These are phyloP conservation scores for Lonchura striata DNA, from an alignment of 2,113 vertebrate species.

Conservation along the genomic window DNA sequence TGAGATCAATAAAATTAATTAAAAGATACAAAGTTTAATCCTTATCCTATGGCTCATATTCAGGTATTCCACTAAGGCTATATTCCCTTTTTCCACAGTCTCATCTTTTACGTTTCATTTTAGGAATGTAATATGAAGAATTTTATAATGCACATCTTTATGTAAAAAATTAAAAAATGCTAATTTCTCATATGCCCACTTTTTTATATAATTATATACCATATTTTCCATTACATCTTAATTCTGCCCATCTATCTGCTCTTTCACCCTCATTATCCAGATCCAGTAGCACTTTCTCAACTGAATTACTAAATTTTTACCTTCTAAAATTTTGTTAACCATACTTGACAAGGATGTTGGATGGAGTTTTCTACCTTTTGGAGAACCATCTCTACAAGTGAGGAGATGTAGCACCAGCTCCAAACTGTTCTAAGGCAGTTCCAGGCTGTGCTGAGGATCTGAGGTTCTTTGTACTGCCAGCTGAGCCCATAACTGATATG, in stretches of 20 bases:
- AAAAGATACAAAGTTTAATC: background rate
- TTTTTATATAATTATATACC: background rate
- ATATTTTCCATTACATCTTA: background rate
- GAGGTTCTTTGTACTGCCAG: background rate
- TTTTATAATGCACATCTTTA: background rate
- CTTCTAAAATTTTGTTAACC: background rate
- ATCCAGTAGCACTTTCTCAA: background rate
- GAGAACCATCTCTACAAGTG: background rate
- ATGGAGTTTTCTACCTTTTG: background rate
- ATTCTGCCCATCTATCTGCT: background rate
- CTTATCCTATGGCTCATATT: background rate
- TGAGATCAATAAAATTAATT: background rate
- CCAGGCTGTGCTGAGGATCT: background rate
- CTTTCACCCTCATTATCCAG: background rate
- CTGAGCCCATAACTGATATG: too few species aligned
- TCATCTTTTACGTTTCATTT: background rate
- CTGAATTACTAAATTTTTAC: background rate
- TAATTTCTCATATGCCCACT: background rate
- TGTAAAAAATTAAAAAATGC: fast-evolving
- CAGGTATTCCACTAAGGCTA: background rate
- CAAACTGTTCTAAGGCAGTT: background rate
- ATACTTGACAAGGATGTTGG: background rate
- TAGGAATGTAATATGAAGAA: background rate
- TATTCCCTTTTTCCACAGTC: fast-evolving
- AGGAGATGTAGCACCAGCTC: fast-evolving